Evolutionary conservation across 2,797 vertebrate genomes (phyloP).

Genomic region (Lates japonicus): DNA sequence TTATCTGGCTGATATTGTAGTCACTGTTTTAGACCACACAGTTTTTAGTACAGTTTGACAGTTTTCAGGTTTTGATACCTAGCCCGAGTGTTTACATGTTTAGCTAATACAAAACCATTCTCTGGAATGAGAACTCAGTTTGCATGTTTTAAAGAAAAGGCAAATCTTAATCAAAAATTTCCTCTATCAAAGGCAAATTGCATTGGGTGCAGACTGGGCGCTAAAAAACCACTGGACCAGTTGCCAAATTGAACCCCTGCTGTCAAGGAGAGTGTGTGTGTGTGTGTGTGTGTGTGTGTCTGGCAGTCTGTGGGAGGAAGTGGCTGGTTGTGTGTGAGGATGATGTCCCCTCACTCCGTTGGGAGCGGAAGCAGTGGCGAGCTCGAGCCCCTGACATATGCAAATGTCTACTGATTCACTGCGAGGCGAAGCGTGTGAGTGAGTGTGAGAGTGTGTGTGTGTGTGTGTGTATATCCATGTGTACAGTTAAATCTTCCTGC

Average conservation of each 20-base stretch:
- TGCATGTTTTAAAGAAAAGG: background rate
- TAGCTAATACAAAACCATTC: conserved; percentile 2
- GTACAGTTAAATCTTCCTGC: conserved; percentile 36
- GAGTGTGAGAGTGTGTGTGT: background rate
- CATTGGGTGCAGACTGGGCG: conserved; percentile 38
- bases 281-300: conserved; percentile 27
- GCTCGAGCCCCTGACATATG: conserved; percentile 80
- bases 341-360: conserved; percentile 68
- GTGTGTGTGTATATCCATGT: conserved; percentile 15
- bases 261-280: conserved; percentile 45
- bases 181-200: conserved; percentile 3
- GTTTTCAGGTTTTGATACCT: background rate
- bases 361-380: conserved; percentile 68
- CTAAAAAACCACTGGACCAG: conserved; percentile 60
- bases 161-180: background rate
- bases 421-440: conserved; percentile 16
- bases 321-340: conserved; percentile 55
- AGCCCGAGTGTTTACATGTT: background rate
- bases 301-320: conserved; percentile 47
- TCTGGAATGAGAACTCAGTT: conserved; percentile 6
- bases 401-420: conserved; percentile 78
- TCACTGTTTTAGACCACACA: background rate
- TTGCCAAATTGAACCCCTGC: conserved; percentile 53
- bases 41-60: background rate
- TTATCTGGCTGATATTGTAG: background rate